A percentile compares a stretch with the other conserved stretches of the same genome.
These are phyloP conservation scores for Centropyge bicolor DNA, from an alignment of 2,797 vertebrate species.

Conservation along the genomic window DNA sequence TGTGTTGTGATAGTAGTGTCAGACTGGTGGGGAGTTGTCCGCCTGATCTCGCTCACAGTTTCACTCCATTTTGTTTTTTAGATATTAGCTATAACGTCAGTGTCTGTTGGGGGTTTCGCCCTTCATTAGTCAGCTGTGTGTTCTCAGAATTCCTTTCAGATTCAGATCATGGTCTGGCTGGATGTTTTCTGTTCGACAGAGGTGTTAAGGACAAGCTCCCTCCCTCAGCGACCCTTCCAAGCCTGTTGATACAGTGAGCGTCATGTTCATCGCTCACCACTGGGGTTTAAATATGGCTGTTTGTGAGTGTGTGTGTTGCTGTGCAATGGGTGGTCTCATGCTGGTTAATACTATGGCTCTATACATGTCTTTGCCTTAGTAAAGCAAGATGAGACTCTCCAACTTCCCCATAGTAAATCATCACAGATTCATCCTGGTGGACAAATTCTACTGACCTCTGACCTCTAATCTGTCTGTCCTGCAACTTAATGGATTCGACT, in stretches of 20 bases:
- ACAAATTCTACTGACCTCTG: conserved; percentile 40
- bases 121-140: conserved; percentile 33
- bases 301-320: conserved; percentile 33
- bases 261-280: conserved; percentile 55
- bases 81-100: neutral
- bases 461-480: conserved; percentile 34
- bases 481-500: conserved; percentile 24
- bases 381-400: conserved; percentile 30
- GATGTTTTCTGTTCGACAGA: conserved; percentile 50
- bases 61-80: neutral
- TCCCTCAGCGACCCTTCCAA: conserved; percentile 28
- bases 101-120: conserved; percentile 10
- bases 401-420: conserved; percentile 25
- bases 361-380: conserved; percentile 17
- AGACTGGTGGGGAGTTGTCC: neutral
- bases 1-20: neutral
- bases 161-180: conserved; percentile 40
- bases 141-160: conserved; percentile 57
- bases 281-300: conserved; percentile 51
- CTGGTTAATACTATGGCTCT: conserved; percentile 27
- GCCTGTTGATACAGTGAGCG: conserved; percentile 56
- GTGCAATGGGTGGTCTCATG: conserved; percentile 59
- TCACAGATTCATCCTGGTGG: conserved; percentile 25
- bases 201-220: conserved; percentile 39
- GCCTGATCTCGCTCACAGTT: neutral